phyloP scores from a whole-genome alignment of 1,140 invertebrate genomes.

The Bathynomus jamesi region DNA sequence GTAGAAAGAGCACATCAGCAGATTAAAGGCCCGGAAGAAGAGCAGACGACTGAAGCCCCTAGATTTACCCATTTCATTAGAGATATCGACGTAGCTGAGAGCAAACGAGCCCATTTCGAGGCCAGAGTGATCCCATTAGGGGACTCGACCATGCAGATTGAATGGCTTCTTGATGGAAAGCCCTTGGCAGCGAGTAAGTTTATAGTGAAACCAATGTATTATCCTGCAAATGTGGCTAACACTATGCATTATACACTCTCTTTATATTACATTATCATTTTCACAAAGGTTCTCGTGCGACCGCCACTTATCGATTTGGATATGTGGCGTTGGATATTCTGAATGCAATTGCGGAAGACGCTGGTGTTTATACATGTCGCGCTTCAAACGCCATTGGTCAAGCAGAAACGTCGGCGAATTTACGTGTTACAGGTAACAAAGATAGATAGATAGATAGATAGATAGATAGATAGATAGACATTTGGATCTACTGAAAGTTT shows the following conservation, averaged over 20 bases:
- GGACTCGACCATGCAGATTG: conserved; percentile 81
- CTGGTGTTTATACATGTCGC: conserved; percentile 87
- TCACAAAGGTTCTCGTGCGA: conserved; percentile 71
- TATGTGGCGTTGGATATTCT: conserved; percentile 87
- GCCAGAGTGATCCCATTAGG: conserved; percentile 88
- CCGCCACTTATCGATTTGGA: conserved; percentile 85
- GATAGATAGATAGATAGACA: not conserved
- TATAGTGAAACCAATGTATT: too few species aligned
- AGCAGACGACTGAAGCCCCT: conserved; percentile 69
- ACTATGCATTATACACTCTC: too few species aligned
- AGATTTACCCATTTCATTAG: conserved; percentile 83
- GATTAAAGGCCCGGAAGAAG: conserved; percentile 63
- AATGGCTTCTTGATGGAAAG: conserved; percentile 84
- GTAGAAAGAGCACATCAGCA: conserved; percentile 76
- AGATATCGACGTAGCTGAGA: conserved; percentile 74
- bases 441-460: too few species aligned
- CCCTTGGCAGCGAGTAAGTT: conserved; percentile 62
- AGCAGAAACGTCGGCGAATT: conserved; percentile 78
- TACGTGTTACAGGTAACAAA: conserved; percentile 65
- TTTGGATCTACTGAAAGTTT: not conserved
- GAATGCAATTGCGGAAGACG: conserved; percentile 69
- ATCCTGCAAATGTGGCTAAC: too few species aligned
- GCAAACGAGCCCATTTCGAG: conserved; percentile 84
- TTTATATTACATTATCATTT: conserved; percentile 31
- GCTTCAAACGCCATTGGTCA: conserved; percentile 81